Evolutionary conservation across 2,888 invertebrate species (phyloP).

Genomic region (Balanococcus diminutus): DNA sequence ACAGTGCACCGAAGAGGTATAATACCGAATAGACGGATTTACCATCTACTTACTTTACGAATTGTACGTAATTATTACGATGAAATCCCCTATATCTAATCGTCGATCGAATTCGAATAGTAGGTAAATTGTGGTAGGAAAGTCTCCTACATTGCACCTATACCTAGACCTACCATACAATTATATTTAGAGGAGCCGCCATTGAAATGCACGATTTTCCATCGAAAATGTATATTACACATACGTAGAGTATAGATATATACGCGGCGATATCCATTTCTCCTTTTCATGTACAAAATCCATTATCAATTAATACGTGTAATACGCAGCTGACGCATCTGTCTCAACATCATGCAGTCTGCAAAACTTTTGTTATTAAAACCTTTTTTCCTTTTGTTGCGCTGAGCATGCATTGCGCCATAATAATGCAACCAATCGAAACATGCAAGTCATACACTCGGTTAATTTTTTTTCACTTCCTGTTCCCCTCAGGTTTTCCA

Average conservation of each 20-base stretch:
- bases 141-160: background rate
- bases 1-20: no score
- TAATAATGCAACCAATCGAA: constrained; percentile 38
- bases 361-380: constrained; percentile 50
- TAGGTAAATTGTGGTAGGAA: no score
- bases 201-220: background rate
- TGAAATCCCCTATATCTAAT: background rate
- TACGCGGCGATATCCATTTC: background rate
- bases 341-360: constrained; percentile 45
- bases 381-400: constrained; percentile 48
- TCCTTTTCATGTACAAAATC: background rate
- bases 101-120: no score
- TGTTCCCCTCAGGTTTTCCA: constrained; percentile 50
- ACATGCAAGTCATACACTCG: constrained; percentile 44
- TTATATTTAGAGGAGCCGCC: background rate
- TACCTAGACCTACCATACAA: background rate
- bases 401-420: constrained; percentile 50
- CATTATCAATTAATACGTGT: background rate
- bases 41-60: background rate
- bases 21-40: background rate
- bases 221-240: background rate
- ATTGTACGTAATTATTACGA: background rate
- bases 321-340: constrained; percentile 50
- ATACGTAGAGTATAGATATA: background rate
- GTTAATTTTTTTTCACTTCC: constrained; percentile 52